Percentiles rank a stretch among this genome's conserved stretches.
These are phyloP conservation scores for Eilema depressum DNA, from an alignment of 2,888 invertebrate genomes.

Conservation along the genomic window DNA sequence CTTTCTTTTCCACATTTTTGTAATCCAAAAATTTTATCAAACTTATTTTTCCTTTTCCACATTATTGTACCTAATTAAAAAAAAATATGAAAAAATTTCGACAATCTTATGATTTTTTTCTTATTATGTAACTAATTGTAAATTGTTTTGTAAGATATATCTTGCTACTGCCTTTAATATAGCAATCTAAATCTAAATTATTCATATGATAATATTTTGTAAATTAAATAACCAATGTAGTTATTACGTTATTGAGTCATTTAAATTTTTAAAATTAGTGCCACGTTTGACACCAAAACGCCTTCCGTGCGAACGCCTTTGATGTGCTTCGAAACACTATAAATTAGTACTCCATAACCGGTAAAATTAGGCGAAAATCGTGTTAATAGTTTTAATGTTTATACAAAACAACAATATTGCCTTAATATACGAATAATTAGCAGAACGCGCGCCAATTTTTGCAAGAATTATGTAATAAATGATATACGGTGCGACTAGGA, in stretches of 20 bases:
- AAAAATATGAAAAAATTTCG: no score
- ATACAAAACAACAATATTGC: constrained; percentile 1
- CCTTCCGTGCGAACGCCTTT: not conserved
- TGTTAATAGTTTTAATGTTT: not conserved
- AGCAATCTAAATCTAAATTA: constrained; percentile 4
- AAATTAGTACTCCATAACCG: not conserved
- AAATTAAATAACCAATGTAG: not conserved
- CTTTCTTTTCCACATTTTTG: not conserved
- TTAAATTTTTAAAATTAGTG: not conserved
- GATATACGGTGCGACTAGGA: not conserved
- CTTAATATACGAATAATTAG: not conserved
- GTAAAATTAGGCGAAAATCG: not conserved
- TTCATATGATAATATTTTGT: not conserved
- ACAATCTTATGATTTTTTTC: not conserved
- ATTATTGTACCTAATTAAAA: no score
- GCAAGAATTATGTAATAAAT: constrained; percentile 2
- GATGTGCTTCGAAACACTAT: not conserved
- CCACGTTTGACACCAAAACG: constrained; percentile 1
- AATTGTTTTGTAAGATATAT: not conserved
- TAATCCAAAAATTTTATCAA: not conserved
- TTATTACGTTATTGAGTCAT: not conserved
- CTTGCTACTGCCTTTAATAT: constrained; percentile 1
- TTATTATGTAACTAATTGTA: no score
- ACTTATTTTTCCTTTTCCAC: no score
- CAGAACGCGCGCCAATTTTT: not conserved